Evolutionary conservation across 2,797 vertebrate genomes (phyloP), one percentile per base, ranked within the genome.

Genomic region (Huso huso): DNA sequence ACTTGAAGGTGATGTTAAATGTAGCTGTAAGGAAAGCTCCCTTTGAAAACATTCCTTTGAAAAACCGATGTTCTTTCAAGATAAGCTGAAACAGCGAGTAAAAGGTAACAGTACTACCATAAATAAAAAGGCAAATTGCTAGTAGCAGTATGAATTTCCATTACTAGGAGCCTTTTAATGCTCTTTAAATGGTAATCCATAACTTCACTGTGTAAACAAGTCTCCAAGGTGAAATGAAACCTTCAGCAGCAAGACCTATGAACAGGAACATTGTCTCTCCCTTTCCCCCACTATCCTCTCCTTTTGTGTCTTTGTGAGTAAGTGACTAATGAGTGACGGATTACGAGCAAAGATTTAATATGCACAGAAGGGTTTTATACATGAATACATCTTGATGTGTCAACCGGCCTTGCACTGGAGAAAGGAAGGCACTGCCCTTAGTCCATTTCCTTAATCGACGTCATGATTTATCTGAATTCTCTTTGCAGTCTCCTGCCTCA

Each of bases 111-210:
- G 67, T 63, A 37, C 23, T 37, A 37, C 2, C 23, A 37, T 37
- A 37, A 59, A 74, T 70, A 65, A 75, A 70, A 71, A 64, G 71
- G 48, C 18, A 66, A 62, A 64, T 13, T 48, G 62, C 48, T 51
- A 61, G 52, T n/a, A 53, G 62, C 57, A 53, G 63, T 66, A 62
- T 70, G 66, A 67, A 48, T 51, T 62, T 55, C 69, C 71, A 70
- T 72, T 78, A 67, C 63, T 8, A 61, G 51, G 62, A 72, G 70
- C 63, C 60, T 65, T 63, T 64, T 64, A 70, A 74, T 74, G 69
- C 62, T 52, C 65, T 51, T 60, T 50, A 68, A 68, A 75, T 63
- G 65, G 51, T 55, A 68, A 75, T 69, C 72, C 58, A 69, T 57
- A 62, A 49, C 59, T 68, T 67, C 69, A 57, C 57, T 6, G 51